Evolutionary conservation across 2,888 invertebrate species (phyloP).

Genomic region (Dusona sp.): DNA sequence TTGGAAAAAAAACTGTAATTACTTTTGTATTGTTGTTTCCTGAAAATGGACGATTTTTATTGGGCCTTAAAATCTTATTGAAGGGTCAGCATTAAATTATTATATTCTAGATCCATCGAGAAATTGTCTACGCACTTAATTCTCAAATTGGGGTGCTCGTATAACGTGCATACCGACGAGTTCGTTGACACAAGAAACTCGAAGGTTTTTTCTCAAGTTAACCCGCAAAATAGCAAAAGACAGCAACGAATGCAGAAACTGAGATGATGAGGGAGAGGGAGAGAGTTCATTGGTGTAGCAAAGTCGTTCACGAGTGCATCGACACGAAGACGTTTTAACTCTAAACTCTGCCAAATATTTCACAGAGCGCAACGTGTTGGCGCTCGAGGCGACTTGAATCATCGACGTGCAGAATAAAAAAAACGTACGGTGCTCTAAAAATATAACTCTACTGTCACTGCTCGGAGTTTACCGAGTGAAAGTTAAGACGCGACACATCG

Average conservation of each 20-base stretch:
- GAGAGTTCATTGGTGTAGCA: conserved; percentile 6
- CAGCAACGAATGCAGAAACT: background rate
- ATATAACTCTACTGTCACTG: conserved; percentile 38
- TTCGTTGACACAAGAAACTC: conserved; percentile 34
- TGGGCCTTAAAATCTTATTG: no score
- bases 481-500: conserved; percentile 2
- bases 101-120: background rate
- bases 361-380: conserved; percentile 31
- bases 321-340: conserved; percentile 43
- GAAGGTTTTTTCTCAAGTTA: conserved; percentile 36
- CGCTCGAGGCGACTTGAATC: conserved; percentile 42
- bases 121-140: background rate
- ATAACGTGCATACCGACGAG: background rate
- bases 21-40: background rate
- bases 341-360: conserved; percentile 50
- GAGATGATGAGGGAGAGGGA: conserved; percentile 1
- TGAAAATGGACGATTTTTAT: no score
- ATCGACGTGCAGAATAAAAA: conserved; percentile 42
- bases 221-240: conserved; percentile 32
- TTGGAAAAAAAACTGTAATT: no score
- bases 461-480: conserved; percentile 36
- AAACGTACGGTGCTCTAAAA: conserved; percentile 15
- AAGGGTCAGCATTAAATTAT: no score
- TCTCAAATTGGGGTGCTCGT: background rate
- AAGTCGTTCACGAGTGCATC: conserved; percentile 47